A percentile compares a stretch with the other conserved stretches of the same genome.
Evolutionary conservation across 2,797 vertebrate genomes (phyloP).

Genomic region (Clangula hyemalis): DNA sequence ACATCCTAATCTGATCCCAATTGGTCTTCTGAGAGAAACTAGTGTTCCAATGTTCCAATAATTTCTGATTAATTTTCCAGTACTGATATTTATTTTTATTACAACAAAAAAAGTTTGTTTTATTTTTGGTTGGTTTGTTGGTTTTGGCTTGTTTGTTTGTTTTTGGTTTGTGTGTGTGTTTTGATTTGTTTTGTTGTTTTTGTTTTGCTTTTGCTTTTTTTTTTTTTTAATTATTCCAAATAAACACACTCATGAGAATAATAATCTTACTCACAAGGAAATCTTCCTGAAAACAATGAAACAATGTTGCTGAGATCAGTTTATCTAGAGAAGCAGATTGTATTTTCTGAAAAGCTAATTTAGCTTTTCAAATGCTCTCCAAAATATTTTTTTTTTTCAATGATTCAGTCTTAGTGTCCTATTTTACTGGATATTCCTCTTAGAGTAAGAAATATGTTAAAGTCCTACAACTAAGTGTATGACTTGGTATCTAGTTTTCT

Average conservation of each 20-base stretch:
- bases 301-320: neutral
- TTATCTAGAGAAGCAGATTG: neutral
- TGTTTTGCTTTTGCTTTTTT: too few species aligned
- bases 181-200: too few species aligned
- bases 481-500: neutral
- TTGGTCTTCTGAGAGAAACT: neutral
- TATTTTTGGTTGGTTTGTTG: too few species aligned
- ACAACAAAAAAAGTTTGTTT: neutral
- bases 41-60: neutral
- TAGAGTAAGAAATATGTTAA: neutral
- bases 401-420: neutral
- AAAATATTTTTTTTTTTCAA: rapidly evolving
- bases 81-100: neutral
- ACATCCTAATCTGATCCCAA: neutral
- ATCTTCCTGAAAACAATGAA: neutral
- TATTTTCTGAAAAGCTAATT: neutral
- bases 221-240: neutral
- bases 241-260: neutral
- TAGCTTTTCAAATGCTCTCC: neutral
- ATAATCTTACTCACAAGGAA: neutral
- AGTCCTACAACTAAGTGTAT: neutral
- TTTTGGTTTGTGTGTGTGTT: too few species aligned
- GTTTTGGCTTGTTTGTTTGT: too few species aligned
- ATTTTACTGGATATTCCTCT: neutral
- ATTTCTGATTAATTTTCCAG: neutral